These are phyloP conservation scores for Capra hircus DNA, from an alignment of 2,113 vertebrate genomes.

Conservation along the genomic window DNA sequence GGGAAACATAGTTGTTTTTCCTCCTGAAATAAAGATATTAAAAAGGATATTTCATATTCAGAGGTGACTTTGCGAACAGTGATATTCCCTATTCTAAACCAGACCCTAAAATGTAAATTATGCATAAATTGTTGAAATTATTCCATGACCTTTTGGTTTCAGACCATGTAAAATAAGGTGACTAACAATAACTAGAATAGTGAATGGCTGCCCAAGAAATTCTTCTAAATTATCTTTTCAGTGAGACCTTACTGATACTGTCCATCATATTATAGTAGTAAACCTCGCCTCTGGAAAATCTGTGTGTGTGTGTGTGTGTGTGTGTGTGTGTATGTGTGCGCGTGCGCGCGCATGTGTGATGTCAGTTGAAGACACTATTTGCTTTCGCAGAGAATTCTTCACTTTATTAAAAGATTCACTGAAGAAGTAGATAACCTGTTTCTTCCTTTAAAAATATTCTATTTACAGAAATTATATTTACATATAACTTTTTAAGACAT, in stretches of 20 bases:
- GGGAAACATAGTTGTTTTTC: background rate
- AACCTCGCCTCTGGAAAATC: conserved; percentile 7
- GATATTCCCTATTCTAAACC: background rate
- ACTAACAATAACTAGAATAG: conserved; percentile 22
- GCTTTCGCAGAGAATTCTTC: conserved; percentile 30
- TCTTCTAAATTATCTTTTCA: conserved; percentile 3
- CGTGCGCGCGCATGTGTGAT: background rate
- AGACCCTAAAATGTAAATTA: conserved; percentile 30
- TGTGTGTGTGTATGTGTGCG: fast-evolving
- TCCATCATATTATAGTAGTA: background rate
- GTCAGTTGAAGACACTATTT: conserved; percentile 23
- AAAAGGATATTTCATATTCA: conserved; percentile 8
- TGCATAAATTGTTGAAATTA: background rate
- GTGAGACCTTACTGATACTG: background rate
- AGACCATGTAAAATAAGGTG: background rate
- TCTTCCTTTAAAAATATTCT: background rate
- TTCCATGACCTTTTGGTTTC: conserved; percentile 15
- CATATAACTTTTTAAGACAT: conserved; percentile 9
- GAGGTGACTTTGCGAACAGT: background rate
- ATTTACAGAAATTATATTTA: conserved; percentile 25
- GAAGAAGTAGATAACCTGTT: background rate
- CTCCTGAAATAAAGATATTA: background rate
- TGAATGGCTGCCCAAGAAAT: conserved; percentile 20
- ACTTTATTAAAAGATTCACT: background rate
- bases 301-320: background rate